phyloP scores from a whole-genome alignment of 2,113 vertebrate species.

The Suncus etruscus region DNA sequence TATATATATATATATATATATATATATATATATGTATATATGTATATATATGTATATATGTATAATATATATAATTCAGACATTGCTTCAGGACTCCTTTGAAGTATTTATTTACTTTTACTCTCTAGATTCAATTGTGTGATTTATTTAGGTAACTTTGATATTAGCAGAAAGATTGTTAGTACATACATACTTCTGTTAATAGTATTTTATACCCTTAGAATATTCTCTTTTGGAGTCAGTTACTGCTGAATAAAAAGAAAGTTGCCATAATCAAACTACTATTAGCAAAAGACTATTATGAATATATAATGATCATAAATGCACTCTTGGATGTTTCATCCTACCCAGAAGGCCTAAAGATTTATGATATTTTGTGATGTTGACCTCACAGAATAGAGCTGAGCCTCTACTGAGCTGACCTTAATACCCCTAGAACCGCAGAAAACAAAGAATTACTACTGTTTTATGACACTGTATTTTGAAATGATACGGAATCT shows the following conservation, averaged over 20 bases:
- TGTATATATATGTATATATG: no score
- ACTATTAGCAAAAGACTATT: no score
- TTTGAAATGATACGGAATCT: neutral
- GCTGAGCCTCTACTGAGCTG: neutral
- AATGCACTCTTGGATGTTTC: neutral
- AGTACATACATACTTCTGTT: neutral
- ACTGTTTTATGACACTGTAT: neutral
- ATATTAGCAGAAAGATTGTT: neutral
- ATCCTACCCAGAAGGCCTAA: neutral
- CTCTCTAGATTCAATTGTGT: rapidly evolving
- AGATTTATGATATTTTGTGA: neutral
- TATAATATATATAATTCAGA: no score
- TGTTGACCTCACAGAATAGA: no score
- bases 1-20: no score
- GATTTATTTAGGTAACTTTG: neutral
- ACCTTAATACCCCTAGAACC: neutral
- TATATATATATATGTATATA: no score
- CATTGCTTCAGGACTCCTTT: neutral
- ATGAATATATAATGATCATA: neutral
- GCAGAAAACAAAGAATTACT: neutral
- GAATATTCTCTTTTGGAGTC: neutral
- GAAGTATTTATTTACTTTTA: neutral
- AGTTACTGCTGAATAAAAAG: neutral
- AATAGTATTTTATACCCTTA: neutral
- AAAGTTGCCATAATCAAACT: neutral